A percentile compares a stretch with the other conserved stretches of the same genome.
phyloP scores from a whole-genome alignment of 2,113 vertebrate genomes.

The Apistogramma diplotaenia region DNA sequence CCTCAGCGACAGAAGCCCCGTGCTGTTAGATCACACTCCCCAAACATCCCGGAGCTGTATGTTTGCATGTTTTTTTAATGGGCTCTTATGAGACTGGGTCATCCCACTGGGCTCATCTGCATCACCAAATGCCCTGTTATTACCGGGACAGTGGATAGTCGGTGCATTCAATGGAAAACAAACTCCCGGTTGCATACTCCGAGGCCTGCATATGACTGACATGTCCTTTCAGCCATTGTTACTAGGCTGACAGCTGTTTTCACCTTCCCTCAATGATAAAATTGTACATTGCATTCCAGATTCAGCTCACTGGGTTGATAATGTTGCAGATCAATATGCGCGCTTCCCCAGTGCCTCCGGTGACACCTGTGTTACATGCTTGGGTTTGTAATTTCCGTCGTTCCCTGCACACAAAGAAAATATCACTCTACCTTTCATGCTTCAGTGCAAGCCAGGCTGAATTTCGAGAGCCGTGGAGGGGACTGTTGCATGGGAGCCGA shows the following conservation, averaged over 20 bases:
- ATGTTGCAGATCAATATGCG: neutral
- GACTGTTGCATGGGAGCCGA: conserved; percentile 49
- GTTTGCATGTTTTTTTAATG: conserved; percentile 55
- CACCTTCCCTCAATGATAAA: neutral
- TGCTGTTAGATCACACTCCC: conserved; percentile 24
- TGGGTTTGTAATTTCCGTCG: neutral
- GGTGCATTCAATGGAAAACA: conserved; percentile 5
- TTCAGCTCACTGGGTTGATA: neutral
- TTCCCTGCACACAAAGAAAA: neutral
- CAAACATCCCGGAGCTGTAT: conserved; percentile 22
- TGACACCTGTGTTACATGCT: neutral
- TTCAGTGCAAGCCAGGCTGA: conserved; percentile 5
- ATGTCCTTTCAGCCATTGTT: neutral
- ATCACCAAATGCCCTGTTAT: conserved; percentile 28
- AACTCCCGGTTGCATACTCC: neutral
- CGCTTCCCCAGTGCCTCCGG: neutral
- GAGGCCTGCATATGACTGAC: neutral
- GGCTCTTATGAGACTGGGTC: conserved; percentile 45
- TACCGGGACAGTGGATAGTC: conserved; percentile 9
- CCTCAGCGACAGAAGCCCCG: conserved; percentile 21
- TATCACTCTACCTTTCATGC: neutral
- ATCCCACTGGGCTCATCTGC: conserved; percentile 46
- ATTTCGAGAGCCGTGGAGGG: conserved; percentile 54
- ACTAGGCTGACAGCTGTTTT: neutral
- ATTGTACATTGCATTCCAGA: neutral